A percentile compares a stretch with the other conserved stretches of the same genome.
Evolutionary conservation across 2,888 invertebrate genomes (phyloP).

Genomic region (Phorcus lineatus): DNA sequence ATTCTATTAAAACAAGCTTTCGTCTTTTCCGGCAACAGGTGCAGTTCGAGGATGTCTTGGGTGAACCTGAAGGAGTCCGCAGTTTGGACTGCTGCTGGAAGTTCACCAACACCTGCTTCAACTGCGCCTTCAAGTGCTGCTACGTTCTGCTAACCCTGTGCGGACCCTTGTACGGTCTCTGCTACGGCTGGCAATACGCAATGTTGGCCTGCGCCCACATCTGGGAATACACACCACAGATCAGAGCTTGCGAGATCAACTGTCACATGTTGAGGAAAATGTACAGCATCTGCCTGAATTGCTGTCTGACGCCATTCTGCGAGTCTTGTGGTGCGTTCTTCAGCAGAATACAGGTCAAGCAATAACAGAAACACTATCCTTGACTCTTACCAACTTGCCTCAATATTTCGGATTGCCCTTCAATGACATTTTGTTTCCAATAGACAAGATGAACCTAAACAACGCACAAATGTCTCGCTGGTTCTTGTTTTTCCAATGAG

Average conservation of each 20-base stretch:
- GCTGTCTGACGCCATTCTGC: constrained; percentile 50
- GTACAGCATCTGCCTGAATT: constrained; percentile 78
- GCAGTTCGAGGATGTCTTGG: constrained; percentile 52
- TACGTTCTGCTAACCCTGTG: constrained; percentile 82
- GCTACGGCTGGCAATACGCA: constrained; percentile 75
- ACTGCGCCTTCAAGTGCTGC: constrained; percentile 81
- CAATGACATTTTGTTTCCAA: no score
- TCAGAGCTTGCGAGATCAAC: constrained; percentile 82
- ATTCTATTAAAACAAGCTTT: no score
- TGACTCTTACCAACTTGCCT: background rate
- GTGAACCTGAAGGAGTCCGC: constrained; percentile 59
- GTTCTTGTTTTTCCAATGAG: no score
- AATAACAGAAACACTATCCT: background rate
- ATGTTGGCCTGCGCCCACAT: constrained; percentile 81
- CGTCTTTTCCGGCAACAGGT: constrained; percentile 30
- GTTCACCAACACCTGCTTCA: constrained; percentile 80
- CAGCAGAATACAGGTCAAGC: constrained; percentile 46
- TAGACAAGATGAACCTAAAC: no score
- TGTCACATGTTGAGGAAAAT: constrained; percentile 48
- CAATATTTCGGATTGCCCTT: no score
- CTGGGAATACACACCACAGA: constrained; percentile 84
- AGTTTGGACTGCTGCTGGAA: constrained; percentile 83
- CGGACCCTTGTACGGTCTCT: constrained; percentile 82
- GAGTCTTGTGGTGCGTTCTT: constrained; percentile 46
- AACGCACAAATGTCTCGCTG: no score